Evolutionary conservation across 2,797 vertebrate species (phyloP).

Genomic region (Meriones psammophilus): DNA sequence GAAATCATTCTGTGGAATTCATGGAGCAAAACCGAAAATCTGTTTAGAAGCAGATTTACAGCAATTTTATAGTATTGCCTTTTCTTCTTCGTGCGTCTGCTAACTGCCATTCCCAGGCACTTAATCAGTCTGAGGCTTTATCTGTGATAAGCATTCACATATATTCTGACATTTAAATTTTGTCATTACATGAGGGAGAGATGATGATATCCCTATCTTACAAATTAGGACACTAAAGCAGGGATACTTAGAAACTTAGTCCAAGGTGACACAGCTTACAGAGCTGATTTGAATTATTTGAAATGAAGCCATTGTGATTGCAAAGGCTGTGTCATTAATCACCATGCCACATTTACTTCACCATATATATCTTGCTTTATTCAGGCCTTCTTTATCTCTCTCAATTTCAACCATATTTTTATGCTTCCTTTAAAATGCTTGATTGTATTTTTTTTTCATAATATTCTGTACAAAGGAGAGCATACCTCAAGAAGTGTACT

Average conservation of each 20-base stretch:
- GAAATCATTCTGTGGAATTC: neutral
- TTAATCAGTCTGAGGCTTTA: conserved; percentile 41
- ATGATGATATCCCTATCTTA: conserved; percentile 55
- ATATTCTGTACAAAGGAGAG: neutral
- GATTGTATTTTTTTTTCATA: conserved; percentile 46
- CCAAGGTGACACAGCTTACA: conserved; percentile 62
- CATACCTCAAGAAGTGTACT: neutral
- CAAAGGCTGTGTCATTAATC: conserved; percentile 51
- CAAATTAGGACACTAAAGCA: conserved; percentile 62
- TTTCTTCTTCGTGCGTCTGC: neutral
- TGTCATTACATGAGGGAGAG: conserved; percentile 21
- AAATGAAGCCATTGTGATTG: conserved; percentile 65
- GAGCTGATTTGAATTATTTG: conserved; percentile 46
- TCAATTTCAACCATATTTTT: neutral
- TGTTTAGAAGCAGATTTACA: conserved; percentile 61
- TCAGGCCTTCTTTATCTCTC: conserved; percentile 9
- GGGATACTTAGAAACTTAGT: conserved; percentile 8
- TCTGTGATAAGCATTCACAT: conserved; percentile 59
- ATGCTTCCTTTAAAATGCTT: neutral
- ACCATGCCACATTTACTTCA: neutral
- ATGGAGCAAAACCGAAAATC: neutral
- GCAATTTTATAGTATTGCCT: conserved; percentile 51
- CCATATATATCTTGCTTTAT: neutral
- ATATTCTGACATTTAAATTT: conserved; percentile 68
- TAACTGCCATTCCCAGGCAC: conserved; percentile 19